Conservation (phyloP, 2,113 vertebrate genomes). For the Micronycteris hirsuta region DNA sequence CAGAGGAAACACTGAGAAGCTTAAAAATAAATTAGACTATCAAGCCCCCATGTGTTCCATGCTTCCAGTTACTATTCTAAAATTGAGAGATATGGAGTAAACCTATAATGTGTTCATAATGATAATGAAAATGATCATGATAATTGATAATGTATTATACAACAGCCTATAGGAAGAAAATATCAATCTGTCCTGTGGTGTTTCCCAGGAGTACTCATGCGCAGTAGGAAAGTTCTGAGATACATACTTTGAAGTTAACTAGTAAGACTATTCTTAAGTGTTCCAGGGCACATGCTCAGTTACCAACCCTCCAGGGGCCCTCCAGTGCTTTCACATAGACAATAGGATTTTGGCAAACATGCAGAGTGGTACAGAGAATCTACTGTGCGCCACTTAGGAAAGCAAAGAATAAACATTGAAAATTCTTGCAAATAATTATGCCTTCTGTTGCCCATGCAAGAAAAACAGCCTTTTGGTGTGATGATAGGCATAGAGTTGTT, state of each 20-base stretch:
- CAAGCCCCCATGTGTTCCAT: neutral
- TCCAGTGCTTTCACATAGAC: slow-evolving; percentile 21
- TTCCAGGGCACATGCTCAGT: neutral
- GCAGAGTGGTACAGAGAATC: neutral
- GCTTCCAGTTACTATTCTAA: neutral
- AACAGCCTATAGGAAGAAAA: neutral
- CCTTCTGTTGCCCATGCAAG: slow-evolving; percentile 68
- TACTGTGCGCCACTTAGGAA: neutral
- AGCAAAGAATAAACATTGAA: slow-evolving; percentile 63
- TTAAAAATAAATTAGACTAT: slow-evolving; percentile 11
- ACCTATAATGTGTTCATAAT: neutral
- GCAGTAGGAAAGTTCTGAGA: neutral
- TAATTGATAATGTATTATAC: neutral
- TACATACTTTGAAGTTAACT: neutral
- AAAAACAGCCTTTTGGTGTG: slow-evolving; percentile 63
- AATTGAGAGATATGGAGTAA: neutral
- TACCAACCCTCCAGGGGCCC: neutral
- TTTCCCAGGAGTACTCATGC: neutral
- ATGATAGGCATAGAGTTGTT: slow-evolving; percentile 61
- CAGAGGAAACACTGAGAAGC: neutral
- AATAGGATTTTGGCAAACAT: slow-evolving; percentile 39
- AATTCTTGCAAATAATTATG: slow-evolving; percentile 68
- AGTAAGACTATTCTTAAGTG: neutral
- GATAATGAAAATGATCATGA: neutral
- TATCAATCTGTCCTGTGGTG: neutral